Percentiles rank a stretch among this genome's conserved stretches.
Evolutionary conservation across 2,113 vertebrate species (phyloP).

Genomic region (Pterocles orientalis): DNA sequence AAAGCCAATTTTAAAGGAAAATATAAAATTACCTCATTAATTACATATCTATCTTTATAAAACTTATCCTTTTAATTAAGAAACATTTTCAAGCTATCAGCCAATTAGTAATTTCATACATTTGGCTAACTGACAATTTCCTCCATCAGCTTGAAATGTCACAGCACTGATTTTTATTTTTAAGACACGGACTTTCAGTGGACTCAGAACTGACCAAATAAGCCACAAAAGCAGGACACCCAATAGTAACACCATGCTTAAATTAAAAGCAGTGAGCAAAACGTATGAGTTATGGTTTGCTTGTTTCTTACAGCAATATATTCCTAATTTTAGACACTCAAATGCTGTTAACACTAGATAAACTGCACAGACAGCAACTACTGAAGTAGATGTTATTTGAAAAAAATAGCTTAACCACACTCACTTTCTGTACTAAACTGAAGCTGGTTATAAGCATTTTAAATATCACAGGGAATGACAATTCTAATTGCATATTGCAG

Average conservation of each 20-base stretch:
- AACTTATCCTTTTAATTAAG: not conserved
- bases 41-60: not conserved
- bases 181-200: not conserved
- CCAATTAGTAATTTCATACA: not conserved
- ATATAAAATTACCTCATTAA: not conserved
- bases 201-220: not conserved
- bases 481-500: slow-evolving; percentile 21
- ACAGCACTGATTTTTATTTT: not conserved
- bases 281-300: not conserved
- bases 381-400: not conserved
- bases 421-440: not conserved
- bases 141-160: not conserved
- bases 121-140: not conserved
- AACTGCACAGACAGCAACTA: not conserved
- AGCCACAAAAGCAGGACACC: not conserved
- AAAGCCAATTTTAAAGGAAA: not conserved
- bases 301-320: not conserved
- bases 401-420: not conserved
- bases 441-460: not conserved
- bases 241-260: not conserved
- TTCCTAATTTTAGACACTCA: not conserved
- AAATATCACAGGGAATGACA: slow-evolving; percentile 32
- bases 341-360: slow-evolving; percentile 4
- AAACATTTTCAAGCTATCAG: not conserved
- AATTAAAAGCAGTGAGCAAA: not conserved